phyloP scores from a whole-genome alignment of 2,888 invertebrate species.

The Anarsia innoxiella region DNA sequence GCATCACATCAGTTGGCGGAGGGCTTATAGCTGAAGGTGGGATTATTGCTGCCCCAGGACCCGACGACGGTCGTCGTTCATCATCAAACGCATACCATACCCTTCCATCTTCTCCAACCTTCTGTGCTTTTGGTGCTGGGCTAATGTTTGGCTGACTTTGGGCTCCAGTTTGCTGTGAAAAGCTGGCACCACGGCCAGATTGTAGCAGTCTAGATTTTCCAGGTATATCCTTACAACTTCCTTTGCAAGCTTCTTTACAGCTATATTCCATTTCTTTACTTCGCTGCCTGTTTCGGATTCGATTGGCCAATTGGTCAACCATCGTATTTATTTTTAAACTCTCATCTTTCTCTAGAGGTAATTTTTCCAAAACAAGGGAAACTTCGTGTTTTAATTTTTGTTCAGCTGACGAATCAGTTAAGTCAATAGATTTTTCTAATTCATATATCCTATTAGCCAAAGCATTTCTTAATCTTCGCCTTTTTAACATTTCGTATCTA shows the following conservation, averaged over 20 bases:
- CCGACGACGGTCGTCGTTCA: no score
- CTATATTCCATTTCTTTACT: not conserved
- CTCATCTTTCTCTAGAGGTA: conserved; percentile 28
- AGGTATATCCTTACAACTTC: no score
- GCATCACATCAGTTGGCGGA: not conserved
- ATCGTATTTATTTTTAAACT: conserved; percentile 31
- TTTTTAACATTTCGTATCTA: conserved; percentile 25
- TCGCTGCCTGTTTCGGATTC: conserved; percentile 30
- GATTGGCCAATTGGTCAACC: conserved; percentile 38
- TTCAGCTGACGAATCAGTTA: not conserved
- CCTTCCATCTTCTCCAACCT: no score
- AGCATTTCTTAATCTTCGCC: conserved; percentile 31
- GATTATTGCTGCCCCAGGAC: no score
- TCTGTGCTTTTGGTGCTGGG: no score
- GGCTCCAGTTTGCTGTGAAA: not conserved
- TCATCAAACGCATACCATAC: no score
- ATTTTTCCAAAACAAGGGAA: conserved; percentile 28
- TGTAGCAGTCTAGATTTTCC: not conserved
- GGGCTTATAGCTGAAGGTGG: not conserved
- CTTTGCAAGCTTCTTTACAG: not conserved
- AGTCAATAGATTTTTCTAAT: conserved; percentile 24
- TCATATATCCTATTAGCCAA: conserved; percentile 40
- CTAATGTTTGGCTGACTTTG: not conserved
- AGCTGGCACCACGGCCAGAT: not conserved
- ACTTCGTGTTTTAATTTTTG: conserved; percentile 31